Percentiles rank a stretch among this genome's conserved stretches.
Evolutionary conservation across 2,113 vertebrate genomes (phyloP).

Genomic region (Ahaetulla prasina): DNA sequence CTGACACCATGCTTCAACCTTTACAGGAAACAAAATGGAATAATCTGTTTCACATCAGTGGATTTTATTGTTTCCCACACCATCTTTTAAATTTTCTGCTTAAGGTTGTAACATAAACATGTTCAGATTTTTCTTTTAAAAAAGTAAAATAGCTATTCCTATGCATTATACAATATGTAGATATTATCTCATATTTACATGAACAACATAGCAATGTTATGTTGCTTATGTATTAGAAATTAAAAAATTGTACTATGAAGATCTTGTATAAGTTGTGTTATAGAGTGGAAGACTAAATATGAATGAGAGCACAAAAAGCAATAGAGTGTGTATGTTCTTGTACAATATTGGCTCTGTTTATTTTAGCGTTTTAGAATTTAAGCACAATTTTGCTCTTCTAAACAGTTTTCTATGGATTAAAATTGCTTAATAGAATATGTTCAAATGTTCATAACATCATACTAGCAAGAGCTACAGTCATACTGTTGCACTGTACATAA

Average conservation of each 20-base stretch:
- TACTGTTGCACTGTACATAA: slow-evolving; percentile 69
- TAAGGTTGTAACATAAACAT: slow-evolving; percentile 64
- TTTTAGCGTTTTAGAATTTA: slow-evolving; percentile 55
- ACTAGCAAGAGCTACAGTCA: slow-evolving; percentile 59
- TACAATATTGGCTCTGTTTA: slow-evolving; percentile 52
- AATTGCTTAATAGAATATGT: slow-evolving; percentile 61
- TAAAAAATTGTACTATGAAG: slow-evolving; percentile 60
- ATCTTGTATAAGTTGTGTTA: slow-evolving; percentile 63
- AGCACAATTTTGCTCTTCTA: slow-evolving; percentile 62
- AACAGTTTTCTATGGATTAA: slow-evolving; percentile 67
- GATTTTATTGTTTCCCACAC: slow-evolving; percentile 63
- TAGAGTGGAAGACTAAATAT: slow-evolving; percentile 73
- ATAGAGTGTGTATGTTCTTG: slow-evolving; percentile 58
- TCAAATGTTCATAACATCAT: slow-evolving; percentile 55
- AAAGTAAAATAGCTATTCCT: slow-evolving; percentile 64
- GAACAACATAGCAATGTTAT: slow-evolving; percentile 53
- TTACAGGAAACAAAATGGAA: slow-evolving; percentile 68
- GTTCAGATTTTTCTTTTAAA: background rate
- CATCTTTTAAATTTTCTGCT: slow-evolving; percentile 61
- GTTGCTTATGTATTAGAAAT: slow-evolving; percentile 60
- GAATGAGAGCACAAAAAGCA: slow-evolving; percentile 65
- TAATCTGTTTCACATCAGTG: slow-evolving; percentile 59
- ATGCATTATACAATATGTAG: slow-evolving; percentile 60
- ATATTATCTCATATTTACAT: slow-evolving; percentile 73
- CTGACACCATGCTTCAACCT: slow-evolving; percentile 79